Percentiles rank a stretch among this genome's conserved stretches.
phyloP scores from a whole-genome alignment of 1,140 invertebrate species.

The Lucilia sericata region DNA sequence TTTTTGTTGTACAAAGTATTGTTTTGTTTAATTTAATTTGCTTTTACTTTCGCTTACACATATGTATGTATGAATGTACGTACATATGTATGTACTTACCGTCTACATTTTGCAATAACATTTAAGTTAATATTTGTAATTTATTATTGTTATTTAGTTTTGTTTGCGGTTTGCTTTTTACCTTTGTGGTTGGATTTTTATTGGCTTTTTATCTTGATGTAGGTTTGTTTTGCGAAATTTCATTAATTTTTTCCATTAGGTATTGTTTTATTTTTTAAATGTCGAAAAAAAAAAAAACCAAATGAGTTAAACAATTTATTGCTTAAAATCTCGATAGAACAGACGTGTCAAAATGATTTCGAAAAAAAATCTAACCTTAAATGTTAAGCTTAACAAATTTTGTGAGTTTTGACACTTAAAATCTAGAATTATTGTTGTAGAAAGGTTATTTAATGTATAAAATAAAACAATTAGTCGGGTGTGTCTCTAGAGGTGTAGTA shows the following conservation, averaged over 20 bases:
- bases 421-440: not conserved
- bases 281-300: not conserved
- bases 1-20: not conserved
- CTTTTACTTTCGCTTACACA: not conserved
- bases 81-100: too few species aligned
- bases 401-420: slow-evolving; percentile 49
- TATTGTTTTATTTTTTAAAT: not conserved
- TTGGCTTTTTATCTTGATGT: slow-evolving; percentile 15
- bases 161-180: slow-evolving; percentile 18
- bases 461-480: not conserved
- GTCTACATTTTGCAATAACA: slow-evolving; percentile 5
- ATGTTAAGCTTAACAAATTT: slow-evolving; percentile 15
- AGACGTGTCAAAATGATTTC: not conserved
- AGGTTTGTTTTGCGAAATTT: slow-evolving; percentile 5
- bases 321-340: not conserved
- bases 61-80: not conserved
- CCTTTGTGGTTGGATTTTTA: not conserved
- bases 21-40: not conserved
- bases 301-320: not conserved
- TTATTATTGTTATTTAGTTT: slow-evolving; percentile 6
- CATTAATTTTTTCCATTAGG: not conserved
- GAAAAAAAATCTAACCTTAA: slow-evolving; percentile 12
- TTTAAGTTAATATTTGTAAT: slow-evolving; percentile 22
- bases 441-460: not conserved
- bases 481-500: not conserved